Evolutionary conservation across 35 echinoderm and acorn worm genomes (phyloP), one percentile per base, ranked within the genome.

Genomic region (Holothuria glaberrima): DNA sequence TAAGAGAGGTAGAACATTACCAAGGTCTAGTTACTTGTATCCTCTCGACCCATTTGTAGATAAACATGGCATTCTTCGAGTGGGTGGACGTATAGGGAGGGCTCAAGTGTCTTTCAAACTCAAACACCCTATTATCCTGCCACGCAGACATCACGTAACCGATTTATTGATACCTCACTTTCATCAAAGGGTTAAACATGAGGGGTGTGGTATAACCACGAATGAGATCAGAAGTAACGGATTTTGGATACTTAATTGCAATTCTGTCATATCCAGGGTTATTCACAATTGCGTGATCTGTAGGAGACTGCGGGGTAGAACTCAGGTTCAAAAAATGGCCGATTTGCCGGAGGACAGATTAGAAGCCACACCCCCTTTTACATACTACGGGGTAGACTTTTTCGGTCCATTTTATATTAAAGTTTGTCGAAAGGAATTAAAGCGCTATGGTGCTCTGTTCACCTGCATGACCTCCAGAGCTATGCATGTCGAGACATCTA

Each of bases 401-500:
- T 96, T 96, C 77, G 94, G 94, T 48, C 91, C 91, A 20, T 92
- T 88, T 32, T 69, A 71, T 20, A 62, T 92, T 1, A 92, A 85
- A 78, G 86, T 93, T 54, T 25, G 80, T 28, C 16, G 87, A 38
- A 92, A 84, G n/a, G 25, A 90, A 63, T 65, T 91, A 22, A 95
- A 95, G 52, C 33, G 94, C 16, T 95, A 92, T 84, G 94, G 94
- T 19, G 86, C 88, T 2, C 61, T 95, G 3, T 92, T 95, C 59
- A 92, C 90, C 2, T 95, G 94, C 27, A 86, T 90, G 94, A 56
- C 94, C 4, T 93, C 86, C 4, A n/a, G n/a, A n/a, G n/a, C n/a
- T n/a, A n/a, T n/a, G n/a, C n/a, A n/a, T n/a, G n/a, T n/a, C n/a
- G n/a, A n/a, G n/a, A n/a, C n/a, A n/a, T n/a, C n/a, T n/a, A n/a